These are phyloP conservation scores for Ivindomyrus marchei DNA, from an alignment of 2,113 vertebrate species.

Conservation along the genomic window DNA sequence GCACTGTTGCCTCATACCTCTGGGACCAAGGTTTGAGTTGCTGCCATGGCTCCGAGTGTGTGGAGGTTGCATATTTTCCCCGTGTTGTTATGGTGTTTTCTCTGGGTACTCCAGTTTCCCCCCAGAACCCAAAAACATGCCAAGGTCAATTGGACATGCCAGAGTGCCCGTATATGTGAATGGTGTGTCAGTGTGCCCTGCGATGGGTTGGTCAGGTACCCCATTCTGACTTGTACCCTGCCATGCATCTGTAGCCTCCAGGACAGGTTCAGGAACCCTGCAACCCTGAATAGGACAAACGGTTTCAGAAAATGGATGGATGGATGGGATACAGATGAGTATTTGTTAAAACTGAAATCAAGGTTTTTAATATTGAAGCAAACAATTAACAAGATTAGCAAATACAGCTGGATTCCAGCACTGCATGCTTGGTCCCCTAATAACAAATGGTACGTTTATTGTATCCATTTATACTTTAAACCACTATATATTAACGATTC, in stretches of 20 bases:
- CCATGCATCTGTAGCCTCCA: not conserved
- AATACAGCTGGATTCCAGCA: not conserved
- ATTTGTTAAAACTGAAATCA: not conserved
- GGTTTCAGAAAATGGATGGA: not conserved
- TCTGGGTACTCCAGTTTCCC: not conserved
- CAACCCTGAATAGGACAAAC: not conserved
- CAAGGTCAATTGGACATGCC: not conserved
- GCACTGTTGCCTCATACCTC: not conserved
- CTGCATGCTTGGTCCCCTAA: not conserved
- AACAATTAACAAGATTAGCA: not conserved
- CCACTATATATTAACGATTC: not conserved
- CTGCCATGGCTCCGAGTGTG: not conserved
- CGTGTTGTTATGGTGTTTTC: not conserved
- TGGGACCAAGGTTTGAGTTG: not conserved
- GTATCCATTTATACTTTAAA: not conserved
- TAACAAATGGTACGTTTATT: not conserved
- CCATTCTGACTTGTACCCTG: not conserved
- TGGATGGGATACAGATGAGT: not conserved
- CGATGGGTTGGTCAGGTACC: not conserved
- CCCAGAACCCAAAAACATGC: not conserved
- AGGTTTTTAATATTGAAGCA: not conserved
- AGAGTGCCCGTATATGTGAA: not conserved
- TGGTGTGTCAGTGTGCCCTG: not conserved
- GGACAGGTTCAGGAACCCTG: not conserved
- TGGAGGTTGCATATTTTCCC: not conserved